Evolutionary conservation across 2,797 vertebrate species (phyloP), one percentile per base, ranked within the genome.

Genomic region (Halcyon leucocephala): DNA sequence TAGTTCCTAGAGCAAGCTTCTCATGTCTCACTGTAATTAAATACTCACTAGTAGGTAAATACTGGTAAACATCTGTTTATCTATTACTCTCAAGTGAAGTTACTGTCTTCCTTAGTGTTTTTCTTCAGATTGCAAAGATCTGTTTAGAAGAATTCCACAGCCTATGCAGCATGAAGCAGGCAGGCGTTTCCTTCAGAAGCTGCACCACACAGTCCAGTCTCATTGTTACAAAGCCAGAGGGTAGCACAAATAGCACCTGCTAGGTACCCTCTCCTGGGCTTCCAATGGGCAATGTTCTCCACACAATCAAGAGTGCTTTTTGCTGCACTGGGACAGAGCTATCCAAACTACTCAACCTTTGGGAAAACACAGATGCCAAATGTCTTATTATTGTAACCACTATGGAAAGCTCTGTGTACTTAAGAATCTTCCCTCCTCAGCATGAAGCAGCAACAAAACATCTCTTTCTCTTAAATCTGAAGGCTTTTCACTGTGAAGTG

Each of bases 211-310:
- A 28, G 44, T 13, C 25, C 37, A 42, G 28, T 18, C 31, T 20
- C 3, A 0, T 3, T 4, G 1, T 5, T 19, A 17, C 64, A 46
- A 46, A 55, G 55, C 19, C 81, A 65, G 35, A 69, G 48, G 33
- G 44, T 0, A n/a, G 2, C 1, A 6, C 25, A 12, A 3, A 21
- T 1, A 22, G 61, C 62, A 76, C 15, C 41, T 2, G 4, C 9
- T 0, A 46, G 17, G 29, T 2, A 8, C 33, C 52, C 66, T 16
- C 3, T 13, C 41, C 57, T 8, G 14, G 25, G 57, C 52, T 7
- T 10, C 33, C 39, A 44, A 46, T 0, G 0, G 33, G 21, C n/a
- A n/a, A 17, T 0, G 9, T 31, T 16, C 65, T 21, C 74, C 42
- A 35, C 58, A 20, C 51, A 33, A 7, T 3, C 17, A 62, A 35